A percentile compares a stretch with the other conserved stretches of the same genome.
Evolutionary conservation across 2,113 vertebrate genomes (phyloP).

Genomic region (Hirundichthys speculiger): DNA sequence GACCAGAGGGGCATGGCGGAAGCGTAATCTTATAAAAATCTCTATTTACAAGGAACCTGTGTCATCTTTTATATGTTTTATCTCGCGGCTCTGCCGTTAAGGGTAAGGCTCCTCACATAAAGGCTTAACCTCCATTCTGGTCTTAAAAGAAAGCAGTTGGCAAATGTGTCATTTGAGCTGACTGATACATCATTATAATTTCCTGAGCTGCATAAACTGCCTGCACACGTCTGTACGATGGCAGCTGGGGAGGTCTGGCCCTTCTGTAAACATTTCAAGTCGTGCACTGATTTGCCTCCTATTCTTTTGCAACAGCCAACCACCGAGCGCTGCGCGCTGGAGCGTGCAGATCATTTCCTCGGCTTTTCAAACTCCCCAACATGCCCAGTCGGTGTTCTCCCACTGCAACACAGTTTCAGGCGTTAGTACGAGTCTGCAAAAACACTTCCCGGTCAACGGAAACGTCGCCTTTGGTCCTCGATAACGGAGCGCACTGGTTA

Average conservation of each 20-base stretch:
- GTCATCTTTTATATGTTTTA: conserved; percentile 1
- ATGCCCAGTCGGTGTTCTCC: background rate
- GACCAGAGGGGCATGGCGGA: conserved; percentile 2
- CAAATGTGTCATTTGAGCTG: conserved; percentile 11
- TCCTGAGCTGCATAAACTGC: background rate
- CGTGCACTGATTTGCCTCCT: conserved; percentile 27
- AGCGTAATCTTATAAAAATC: conserved; percentile 16
- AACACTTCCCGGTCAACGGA: too few species aligned
- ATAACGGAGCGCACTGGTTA: too few species aligned
- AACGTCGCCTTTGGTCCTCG: too few species aligned
- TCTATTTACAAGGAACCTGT: conserved; percentile 21
- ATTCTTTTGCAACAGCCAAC: conserved; percentile 16
- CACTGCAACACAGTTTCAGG: background rate
- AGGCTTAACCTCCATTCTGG: conserved; percentile 3
- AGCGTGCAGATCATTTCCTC: conserved; percentile 7
- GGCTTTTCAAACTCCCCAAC: background rate
- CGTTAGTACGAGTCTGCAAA: too few species aligned
- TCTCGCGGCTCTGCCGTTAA: conserved; percentile 4
- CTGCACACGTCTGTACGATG: conserved; percentile 2
- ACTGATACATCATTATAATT: conserved; percentile 3
- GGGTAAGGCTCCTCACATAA: background rate
- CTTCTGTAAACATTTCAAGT: conserved; percentile 29
- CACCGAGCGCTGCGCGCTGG: conserved; percentile 1
- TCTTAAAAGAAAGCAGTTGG: conserved; percentile 1
- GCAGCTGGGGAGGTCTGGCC: conserved; percentile 15